Conservation (phyloP, 2,888 invertebrate species). For the Cryptus viduatorius region DNA sequence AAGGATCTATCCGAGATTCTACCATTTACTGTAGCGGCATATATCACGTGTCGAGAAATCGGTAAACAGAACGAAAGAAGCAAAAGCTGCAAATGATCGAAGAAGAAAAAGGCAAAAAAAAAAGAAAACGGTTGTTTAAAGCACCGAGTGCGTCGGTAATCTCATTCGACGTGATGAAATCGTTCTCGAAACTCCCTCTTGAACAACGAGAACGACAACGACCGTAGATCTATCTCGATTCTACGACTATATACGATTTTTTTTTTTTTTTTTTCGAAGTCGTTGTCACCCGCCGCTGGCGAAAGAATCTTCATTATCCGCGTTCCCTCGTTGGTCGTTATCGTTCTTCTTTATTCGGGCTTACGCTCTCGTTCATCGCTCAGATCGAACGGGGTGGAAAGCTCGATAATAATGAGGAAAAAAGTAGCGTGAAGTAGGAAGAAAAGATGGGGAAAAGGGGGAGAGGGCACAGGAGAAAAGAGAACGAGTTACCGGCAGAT, state of each 20-base stretch:
- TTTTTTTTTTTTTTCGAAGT: slow-evolving; percentile 49
- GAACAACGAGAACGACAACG: slow-evolving; percentile 18
- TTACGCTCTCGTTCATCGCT: slow-evolving; percentile 61
- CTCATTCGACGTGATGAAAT: slow-evolving; percentile 38
- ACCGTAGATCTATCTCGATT: slow-evolving; percentile 29
- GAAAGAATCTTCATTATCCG: slow-evolving; percentile 71
- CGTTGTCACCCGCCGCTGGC: slow-evolving; percentile 63
- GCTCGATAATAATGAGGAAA: slow-evolving; percentile 69
- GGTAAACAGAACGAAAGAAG: slow-evolving; percentile 30
- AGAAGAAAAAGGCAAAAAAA: slow-evolving; percentile 1
- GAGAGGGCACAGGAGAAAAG: slow-evolving; percentile 18
- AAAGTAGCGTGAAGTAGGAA: slow-evolving; percentile 59
- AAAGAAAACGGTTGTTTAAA: slow-evolving; percentile 16
- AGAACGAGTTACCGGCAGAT: slow-evolving; percentile 35
- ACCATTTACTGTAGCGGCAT: neutral
- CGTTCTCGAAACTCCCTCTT: slow-evolving; percentile 30
- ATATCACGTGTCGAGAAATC: slow-evolving; percentile 23
- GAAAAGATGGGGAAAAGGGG: slow-evolving; percentile 4
- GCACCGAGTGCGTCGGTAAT: slow-evolving; percentile 34
- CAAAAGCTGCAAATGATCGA: neutral
- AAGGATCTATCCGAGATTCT: slow-evolving; percentile 14
- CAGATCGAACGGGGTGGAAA: slow-evolving; percentile 59
- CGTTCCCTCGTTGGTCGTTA: slow-evolving; percentile 66
- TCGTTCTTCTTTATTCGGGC: slow-evolving; percentile 70
- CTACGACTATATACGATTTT: slow-evolving; percentile 56